Conservation (phyloP, 1,140 invertebrate species). For the Thaumetopoea pityocampa region DNA sequence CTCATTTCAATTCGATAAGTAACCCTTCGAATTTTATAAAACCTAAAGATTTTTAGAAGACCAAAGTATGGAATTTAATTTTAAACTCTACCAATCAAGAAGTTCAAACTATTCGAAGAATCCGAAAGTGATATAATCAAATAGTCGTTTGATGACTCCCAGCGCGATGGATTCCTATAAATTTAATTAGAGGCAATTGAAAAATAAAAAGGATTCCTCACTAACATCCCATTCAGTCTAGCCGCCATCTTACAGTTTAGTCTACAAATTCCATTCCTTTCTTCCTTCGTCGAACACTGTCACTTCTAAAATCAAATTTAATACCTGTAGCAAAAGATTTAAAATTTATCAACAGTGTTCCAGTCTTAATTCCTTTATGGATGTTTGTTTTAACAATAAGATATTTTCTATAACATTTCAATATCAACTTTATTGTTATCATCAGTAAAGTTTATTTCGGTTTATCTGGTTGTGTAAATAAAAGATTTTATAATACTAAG, state of each 20-base stretch:
- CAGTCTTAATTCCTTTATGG: constrained; percentile 17
- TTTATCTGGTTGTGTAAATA: neutral
- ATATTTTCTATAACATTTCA: constrained; percentile 2
- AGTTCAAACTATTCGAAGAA: constrained; percentile 4
- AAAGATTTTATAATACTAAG: constrained; percentile 22
- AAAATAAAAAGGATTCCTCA: constrained; percentile 46
- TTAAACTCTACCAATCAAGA: no score
- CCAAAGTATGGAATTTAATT: no score
- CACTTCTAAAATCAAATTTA: constrained; percentile 4
- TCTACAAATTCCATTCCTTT: constrained; percentile 34
- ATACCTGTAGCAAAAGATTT: neutral
- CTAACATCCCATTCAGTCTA: constrained; percentile 40
- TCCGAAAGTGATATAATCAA: constrained; percentile 19
- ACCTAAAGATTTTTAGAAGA: no score
- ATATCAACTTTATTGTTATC: constrained; percentile 8
- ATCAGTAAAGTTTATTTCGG: constrained; percentile 18
- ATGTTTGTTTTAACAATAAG: constrained; percentile 7
- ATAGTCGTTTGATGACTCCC: constrained; percentile 12
- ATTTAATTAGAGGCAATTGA: constrained; percentile 48
- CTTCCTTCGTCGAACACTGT: constrained; percentile 6
- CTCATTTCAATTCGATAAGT: no score
- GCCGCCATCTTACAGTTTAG: constrained; percentile 37
- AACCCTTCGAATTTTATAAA: no score
- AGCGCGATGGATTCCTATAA: constrained; percentile 10
- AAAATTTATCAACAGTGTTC: neutral